Conservation (phyloP, 2,113 vertebrate genomes). For the Alligator sinensis region DNA sequence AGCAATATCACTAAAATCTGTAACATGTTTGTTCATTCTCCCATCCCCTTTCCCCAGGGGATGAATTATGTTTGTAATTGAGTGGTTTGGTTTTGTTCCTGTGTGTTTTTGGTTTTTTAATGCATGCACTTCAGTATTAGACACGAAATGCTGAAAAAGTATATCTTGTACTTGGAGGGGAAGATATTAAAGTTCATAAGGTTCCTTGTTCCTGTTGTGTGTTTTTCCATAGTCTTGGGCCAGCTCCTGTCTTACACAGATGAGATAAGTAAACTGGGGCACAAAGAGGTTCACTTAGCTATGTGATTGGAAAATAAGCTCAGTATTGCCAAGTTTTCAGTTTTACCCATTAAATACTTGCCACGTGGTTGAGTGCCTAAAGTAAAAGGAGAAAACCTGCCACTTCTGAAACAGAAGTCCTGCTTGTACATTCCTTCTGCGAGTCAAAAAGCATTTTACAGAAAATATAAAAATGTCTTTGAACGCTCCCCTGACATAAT, state of each 20-base stretch:
- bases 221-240: background rate
- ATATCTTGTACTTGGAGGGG: background rate
- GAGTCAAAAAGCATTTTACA: background rate
- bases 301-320: background rate
- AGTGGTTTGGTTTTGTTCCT: background rate
- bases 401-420: background rate
- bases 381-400: background rate
- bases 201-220: background rate
- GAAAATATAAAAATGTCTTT: background rate
- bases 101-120: background rate
- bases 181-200: background rate
- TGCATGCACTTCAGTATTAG: background rate
- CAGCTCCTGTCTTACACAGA: background rate
- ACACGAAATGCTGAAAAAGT: background rate
- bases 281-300: background rate
- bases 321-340: background rate
- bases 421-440: background rate
- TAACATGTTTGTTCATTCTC: background rate
- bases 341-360: background rate
- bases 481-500: background rate
- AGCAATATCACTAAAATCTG: background rate
- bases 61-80: background rate
- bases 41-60: background rate
- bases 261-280: background rate
- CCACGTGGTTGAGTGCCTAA: background rate